A percentile compares a stretch with the other conserved stretches of the same genome.
phyloP scores from a whole-genome alignment of 2,888 invertebrate genomes.

The Chrysina gloriosa region DNA sequence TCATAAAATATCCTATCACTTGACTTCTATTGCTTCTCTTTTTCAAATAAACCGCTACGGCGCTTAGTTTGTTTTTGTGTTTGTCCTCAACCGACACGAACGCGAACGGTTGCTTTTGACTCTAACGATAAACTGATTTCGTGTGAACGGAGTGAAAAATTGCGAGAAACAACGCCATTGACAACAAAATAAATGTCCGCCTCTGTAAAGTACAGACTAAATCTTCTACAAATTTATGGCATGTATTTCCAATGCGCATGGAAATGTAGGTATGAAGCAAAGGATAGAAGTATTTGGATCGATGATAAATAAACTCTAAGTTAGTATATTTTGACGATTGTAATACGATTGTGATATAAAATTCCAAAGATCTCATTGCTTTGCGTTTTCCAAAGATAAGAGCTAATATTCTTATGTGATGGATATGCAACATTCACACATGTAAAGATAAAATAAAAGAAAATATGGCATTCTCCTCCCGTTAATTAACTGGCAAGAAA shows the following conservation, averaged over 20 bases:
- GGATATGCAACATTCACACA: too few relatives aligned
- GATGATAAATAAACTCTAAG: conserved; percentile 56
- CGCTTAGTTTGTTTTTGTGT: conserved; percentile 19
- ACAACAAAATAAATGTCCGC: conserved; percentile 32
- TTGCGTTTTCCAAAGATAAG: too few relatives aligned
- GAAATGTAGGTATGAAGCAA: conserved; percentile 16
- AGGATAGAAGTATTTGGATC: conserved; percentile 53
- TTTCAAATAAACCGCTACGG: conserved; percentile 7
- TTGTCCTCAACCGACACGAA: conserved; percentile 11
- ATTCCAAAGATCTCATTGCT: too few relatives aligned
- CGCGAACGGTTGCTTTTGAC: conserved; percentile 29
- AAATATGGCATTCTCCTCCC: too few relatives aligned
- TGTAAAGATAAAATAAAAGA: too few relatives aligned
- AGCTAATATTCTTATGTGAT: too few relatives aligned
- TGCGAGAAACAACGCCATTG: conserved; percentile 47
- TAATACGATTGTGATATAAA: conserved; percentile 57
- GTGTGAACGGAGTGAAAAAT: conserved; percentile 43
- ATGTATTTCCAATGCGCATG: conserved; percentile 22
- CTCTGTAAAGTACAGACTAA: conserved; percentile 46
- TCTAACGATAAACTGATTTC: conserved; percentile 34
- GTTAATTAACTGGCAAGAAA: too few relatives aligned
- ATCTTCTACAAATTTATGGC: conserved; percentile 1
- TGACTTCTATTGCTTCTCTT: conserved; percentile 21
- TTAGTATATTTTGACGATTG: conserved; percentile 58
- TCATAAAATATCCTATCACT: conserved; percentile 15